Conservation (phyloP, 2,113 vertebrate species). For the Protomyctophum bolini region DNA sequence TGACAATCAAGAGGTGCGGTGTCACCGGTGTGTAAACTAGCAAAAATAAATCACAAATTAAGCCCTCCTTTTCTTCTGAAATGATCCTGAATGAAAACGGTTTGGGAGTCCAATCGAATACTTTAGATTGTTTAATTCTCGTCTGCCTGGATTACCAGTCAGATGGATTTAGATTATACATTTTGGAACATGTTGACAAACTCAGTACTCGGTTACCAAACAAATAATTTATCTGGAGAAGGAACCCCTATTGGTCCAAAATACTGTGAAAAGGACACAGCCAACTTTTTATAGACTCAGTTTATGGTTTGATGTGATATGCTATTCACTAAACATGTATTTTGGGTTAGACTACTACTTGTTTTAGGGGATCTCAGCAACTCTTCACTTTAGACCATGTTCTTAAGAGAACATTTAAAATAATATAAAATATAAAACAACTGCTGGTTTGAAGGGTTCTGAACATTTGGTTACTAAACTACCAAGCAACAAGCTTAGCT, state of each 20-base stretch:
- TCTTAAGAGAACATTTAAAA: slow-evolving; percentile 12
- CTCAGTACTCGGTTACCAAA: too few species aligned
- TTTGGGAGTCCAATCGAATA: slow-evolving; percentile 44
- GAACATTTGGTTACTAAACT: slow-evolving; percentile 56
- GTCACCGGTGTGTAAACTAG: slow-evolving; percentile 26
- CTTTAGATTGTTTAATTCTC: neutral
- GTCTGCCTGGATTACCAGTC: neutral
- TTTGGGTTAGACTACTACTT: neutral
- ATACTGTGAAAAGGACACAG: too few species aligned
- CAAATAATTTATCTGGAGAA: too few species aligned
- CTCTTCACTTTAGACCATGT: slow-evolving; percentile 42
- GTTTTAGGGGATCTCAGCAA: slow-evolving; percentile 34
- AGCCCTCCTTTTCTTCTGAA: slow-evolving; percentile 30
- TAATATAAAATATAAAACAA: slow-evolving; percentile 5
- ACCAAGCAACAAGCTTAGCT: slow-evolving; percentile 52
- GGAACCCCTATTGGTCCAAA: too few species aligned
- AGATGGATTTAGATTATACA: neutral
- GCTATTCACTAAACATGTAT: too few species aligned
- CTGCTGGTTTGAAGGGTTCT: slow-evolving; percentile 32
- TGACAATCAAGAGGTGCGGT: slow-evolving; percentile 46
- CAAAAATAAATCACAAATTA: slow-evolving; percentile 28
- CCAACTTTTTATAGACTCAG: too few species aligned
- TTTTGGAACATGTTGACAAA: too few species aligned
- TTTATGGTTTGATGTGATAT: too few species aligned
- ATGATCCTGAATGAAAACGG: slow-evolving; percentile 52